Evolutionary conservation across 1,140 invertebrate genomes (phyloP).

Genomic region (Drepana arcuata): DNA sequence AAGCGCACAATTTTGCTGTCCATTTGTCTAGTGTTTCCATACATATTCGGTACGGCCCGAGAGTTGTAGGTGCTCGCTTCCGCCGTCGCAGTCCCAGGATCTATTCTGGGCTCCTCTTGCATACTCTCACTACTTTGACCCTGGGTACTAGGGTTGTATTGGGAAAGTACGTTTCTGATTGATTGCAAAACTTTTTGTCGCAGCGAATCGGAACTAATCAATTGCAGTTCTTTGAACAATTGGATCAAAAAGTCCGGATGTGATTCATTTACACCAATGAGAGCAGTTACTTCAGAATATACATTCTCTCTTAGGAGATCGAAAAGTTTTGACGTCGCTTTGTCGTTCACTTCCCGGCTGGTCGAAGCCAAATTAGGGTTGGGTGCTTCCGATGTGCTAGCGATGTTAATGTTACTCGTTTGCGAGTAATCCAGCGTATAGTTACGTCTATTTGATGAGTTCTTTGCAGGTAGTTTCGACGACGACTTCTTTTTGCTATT

Average conservation of each 20-base stretch:
- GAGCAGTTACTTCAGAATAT: constrained; percentile 79
- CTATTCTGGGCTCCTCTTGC: constrained; percentile 23
- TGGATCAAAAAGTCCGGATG: constrained; percentile 79
- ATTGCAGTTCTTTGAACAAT: constrained; percentile 76
- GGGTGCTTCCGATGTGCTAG: constrained; percentile 41
- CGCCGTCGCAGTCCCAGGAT: constrained; percentile 28
- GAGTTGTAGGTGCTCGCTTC: constrained; percentile 26
- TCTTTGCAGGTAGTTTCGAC: constrained; percentile 60
- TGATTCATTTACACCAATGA: constrained; percentile 79
- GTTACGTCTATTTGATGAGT: constrained; percentile 51
- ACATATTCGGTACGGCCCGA: constrained; percentile 19
- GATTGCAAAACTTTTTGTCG: constrained; percentile 75
- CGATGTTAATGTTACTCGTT: constrained; percentile 50
- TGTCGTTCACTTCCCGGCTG: constrained; percentile 49
- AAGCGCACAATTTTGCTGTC: constrained; percentile 65
- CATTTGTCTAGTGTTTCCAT: constrained; percentile 32
- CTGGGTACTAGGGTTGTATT: constrained; percentile 43
- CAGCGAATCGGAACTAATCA: constrained; percentile 77
- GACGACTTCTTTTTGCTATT: constrained; percentile 58
- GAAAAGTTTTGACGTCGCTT: constrained; percentile 75
- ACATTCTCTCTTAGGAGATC: constrained; percentile 78
- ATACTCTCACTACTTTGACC: constrained; percentile 28
- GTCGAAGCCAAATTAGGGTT: constrained; percentile 60
- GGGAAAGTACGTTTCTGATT: constrained; percentile 69
- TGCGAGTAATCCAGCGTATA: constrained; percentile 46